phyloP scores from a whole-genome alignment of 2,888 invertebrate genomes.

The Brenthis ino region DNA sequence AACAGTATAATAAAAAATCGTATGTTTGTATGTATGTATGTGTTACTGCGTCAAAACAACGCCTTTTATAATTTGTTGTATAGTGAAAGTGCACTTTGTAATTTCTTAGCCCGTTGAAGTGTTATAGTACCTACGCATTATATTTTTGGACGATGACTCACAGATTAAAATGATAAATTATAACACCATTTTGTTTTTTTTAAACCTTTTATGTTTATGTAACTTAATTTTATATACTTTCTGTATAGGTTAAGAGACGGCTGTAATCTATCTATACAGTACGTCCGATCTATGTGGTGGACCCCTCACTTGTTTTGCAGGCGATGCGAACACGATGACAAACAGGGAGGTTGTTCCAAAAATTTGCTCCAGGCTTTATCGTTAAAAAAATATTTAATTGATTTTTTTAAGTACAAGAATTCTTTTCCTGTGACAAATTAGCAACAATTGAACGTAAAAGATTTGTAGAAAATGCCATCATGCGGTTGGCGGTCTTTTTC shows the following conservation, averaged over 20 bases:
- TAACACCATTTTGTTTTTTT: constrained; percentile 45
- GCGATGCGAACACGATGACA: too few relatives aligned
- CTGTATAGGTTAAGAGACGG: constrained; percentile 1
- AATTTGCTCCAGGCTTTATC: too few relatives aligned
- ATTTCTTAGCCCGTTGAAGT: constrained; percentile 64
- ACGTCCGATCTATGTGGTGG: not conserved
- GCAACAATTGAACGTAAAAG: too few relatives aligned
- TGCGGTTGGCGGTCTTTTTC: too few relatives aligned
- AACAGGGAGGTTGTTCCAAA: too few relatives aligned
- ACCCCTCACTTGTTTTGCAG: too few relatives aligned
- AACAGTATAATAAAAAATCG: too few relatives aligned
- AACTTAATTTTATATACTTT: constrained; percentile 2
- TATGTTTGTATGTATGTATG: not conserved
- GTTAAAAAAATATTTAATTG: not conserved
- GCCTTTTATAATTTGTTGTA: constrained; percentile 38
- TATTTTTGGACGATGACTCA: constrained; percentile 78
- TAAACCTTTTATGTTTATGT: constrained; percentile 22
- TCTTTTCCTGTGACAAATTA: too few relatives aligned
- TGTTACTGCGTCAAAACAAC: constrained; percentile 17
- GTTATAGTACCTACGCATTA: constrained; percentile 68
- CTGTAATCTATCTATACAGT: not conserved
- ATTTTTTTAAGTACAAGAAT: too few relatives aligned
- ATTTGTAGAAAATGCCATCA: too few relatives aligned
- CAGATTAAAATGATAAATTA: constrained; percentile 67
- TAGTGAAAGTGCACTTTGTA: constrained; percentile 36